Conservation (phyloP, 1,140 invertebrate genomes). For the Listronotus oregonensis region DNA sequence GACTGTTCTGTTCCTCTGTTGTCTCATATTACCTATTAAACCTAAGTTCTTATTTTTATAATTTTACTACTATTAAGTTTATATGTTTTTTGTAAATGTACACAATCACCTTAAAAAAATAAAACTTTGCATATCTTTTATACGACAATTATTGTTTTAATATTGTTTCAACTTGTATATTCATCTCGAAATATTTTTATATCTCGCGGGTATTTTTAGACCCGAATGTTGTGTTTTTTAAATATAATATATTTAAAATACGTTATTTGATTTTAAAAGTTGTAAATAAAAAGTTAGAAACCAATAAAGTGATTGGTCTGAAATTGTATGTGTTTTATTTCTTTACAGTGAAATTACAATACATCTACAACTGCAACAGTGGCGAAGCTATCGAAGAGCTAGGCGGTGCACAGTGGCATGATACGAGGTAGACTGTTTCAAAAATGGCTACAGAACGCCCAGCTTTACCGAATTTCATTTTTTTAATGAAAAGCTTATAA, state of each 20-base stretch:
- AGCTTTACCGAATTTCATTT: no score
- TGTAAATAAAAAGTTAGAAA: conserved; percentile 32
- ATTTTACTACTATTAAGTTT: conserved; percentile 12
- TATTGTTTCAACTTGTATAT: conserved; percentile 17
- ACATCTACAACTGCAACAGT: no score
- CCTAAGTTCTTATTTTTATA: conserved; percentile 9
- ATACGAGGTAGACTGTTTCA: no score
- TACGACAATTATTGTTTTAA: conserved; percentile 9
- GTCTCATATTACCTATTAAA: not conserved
- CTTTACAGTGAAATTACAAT: no score
- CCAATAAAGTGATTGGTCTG: conserved; percentile 17
- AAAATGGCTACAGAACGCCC: no score
- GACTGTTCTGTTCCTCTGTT: not conserved
- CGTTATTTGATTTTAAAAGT: conserved; percentile 26
- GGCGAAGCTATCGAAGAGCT: no score
- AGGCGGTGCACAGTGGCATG: no score
- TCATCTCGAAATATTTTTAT: conserved; percentile 35
- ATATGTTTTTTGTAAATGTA: conserved; percentile 5
- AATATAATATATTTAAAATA: conserved; percentile 36
- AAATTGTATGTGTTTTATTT: not conserved
- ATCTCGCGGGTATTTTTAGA: conserved; percentile 19
- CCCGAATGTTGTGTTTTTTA: conserved; percentile 27
- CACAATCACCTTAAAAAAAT: not conserved
- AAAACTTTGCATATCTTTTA: conserved; percentile 30
- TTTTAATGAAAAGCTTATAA: no score